Conservation (phyloP, 2,113 vertebrate species). For the Steatornis caripensis region DNA sequence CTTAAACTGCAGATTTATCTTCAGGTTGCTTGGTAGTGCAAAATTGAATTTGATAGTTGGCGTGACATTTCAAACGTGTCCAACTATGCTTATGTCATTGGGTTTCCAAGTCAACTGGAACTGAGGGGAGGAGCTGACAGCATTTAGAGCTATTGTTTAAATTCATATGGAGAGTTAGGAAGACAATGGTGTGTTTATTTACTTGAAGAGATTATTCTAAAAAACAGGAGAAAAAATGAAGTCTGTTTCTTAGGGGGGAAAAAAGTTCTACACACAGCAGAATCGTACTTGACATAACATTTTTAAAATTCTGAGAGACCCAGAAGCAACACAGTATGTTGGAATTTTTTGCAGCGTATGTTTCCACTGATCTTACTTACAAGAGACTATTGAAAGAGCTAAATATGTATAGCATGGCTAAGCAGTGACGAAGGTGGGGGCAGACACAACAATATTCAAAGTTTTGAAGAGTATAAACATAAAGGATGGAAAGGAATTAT, state of each 20-base stretch:
- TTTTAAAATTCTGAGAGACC: background rate
- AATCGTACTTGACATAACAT: background rate
- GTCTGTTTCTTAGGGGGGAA: background rate
- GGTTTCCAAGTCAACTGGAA: background rate
- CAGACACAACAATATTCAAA: background rate
- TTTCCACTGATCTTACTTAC: background rate
- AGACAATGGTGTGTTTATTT: background rate
- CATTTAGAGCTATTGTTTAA: background rate
- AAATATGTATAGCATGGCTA: background rate
- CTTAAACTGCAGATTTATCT: background rate
- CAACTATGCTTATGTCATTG: background rate
- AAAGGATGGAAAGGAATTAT: background rate
- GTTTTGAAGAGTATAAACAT: conserved; percentile 19
- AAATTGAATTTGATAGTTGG: background rate
- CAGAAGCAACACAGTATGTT: background rate
- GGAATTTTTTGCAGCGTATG: background rate
- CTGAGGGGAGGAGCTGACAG: background rate
- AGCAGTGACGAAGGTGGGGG: background rate
- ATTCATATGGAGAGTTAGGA: background rate
- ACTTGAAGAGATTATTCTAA: background rate
- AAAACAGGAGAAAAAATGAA: background rate
- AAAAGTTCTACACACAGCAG: background rate
- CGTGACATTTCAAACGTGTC: background rate
- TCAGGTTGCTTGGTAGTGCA: background rate
- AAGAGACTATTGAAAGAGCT: background rate